Base-by-base conservation (phyloP, 2,888 invertebrate species). In the Eupeodes latifasciatus region DNA sequence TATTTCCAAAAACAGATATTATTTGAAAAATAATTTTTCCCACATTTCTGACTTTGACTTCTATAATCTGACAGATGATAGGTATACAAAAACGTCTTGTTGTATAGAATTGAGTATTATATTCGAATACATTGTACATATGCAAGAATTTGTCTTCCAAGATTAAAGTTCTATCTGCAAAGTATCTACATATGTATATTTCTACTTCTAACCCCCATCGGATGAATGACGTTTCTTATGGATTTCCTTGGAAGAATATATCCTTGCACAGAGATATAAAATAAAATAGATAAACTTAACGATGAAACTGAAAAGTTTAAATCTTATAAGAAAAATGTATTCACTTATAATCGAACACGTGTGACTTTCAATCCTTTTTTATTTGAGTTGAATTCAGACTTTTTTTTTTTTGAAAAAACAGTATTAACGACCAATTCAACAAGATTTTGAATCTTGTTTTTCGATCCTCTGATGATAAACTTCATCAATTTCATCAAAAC, bases 211-310 rank as follows among this genome's bases (percentile, higher is more conserved):
- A 59, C 59, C 59, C 36, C 34, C 59, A 61, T 79, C 14, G 40
- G 36, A 34, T 59, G 67, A 74, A 81, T 86, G 86, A 75, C 78
- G 72, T 81, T 62, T 81, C 81, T 81, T 81, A 78, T 81, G 57
- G 81, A 49, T 62, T 78, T 74, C 57, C 55, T 79, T 67, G 72
- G 61, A 44, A 47, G 55, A 62, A 47, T 59, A 57, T 40, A 57
- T 40, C 51, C 59, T 47, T 40, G 5, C 40, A 27, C 40, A 40
- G 5, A 40, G 9, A 40, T 40, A 40, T 27, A 27, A 27, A 27
- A 27, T 27, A 27, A 27, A 40, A 9, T 40, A 40, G 6, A 40
- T 7, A 5, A 40, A 7, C 40, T 40, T 9, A 47, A 47, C 4
- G 10, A 59, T n/a, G n/a, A 7, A 47, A 11, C 4, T 12, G 12